Percentiles rank a stretch among this genome's conserved stretches.
These are phyloP conservation scores for Elymnias hypermnestra DNA, from an alignment of 1,140 invertebrate species.

Conservation along the genomic window DNA sequence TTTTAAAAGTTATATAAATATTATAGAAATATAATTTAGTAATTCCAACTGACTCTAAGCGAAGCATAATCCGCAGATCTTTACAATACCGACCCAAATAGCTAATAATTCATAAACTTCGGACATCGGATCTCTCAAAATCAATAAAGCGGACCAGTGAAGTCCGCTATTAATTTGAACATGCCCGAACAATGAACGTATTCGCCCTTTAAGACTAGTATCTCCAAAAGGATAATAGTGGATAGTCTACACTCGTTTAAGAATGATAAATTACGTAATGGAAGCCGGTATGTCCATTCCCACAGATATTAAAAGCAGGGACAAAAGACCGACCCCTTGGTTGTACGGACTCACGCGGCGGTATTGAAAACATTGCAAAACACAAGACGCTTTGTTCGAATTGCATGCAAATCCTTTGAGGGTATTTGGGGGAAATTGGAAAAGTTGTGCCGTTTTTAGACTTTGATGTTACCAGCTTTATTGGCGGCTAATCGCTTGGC, in stretches of 20 bases:
- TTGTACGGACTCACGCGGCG: slow-evolving; percentile 54
- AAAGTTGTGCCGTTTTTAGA: slow-evolving; percentile 50
- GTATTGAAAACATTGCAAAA: slow-evolving; percentile 61
- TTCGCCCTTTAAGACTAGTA: slow-evolving; percentile 45
- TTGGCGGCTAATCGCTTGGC: slow-evolving; percentile 35
- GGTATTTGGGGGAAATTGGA: slow-evolving; percentile 60
- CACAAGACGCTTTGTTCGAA: slow-evolving; percentile 41
- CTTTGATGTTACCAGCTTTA: slow-evolving; percentile 57
- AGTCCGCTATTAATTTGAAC: slow-evolving; percentile 44
- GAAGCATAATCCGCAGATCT: slow-evolving; percentile 15
- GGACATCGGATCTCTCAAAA: slow-evolving; percentile 40
- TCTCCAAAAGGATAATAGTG: slow-evolving; percentile 51
- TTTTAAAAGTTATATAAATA: no score
- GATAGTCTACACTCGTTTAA: slow-evolving; percentile 60
- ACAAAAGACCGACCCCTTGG: slow-evolving; percentile 56
- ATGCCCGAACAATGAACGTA: slow-evolving; percentile 38
- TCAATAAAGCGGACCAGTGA: slow-evolving; percentile 38
- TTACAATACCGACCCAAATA: slow-evolving; percentile 30
- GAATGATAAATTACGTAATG: slow-evolving; percentile 73
- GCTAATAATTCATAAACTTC: slow-evolving; percentile 58
- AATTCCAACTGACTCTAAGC: slow-evolving; percentile 11
- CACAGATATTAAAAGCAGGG: slow-evolving; percentile 70
- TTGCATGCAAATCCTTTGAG: slow-evolving; percentile 66
- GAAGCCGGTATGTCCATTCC: slow-evolving; percentile 71
- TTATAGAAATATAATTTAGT: background rate